Evolutionary conservation across 1,140 invertebrate species (phyloP), one percentile per base, ranked within the genome.

Genomic region (Wiebesia pumilae): DNA sequence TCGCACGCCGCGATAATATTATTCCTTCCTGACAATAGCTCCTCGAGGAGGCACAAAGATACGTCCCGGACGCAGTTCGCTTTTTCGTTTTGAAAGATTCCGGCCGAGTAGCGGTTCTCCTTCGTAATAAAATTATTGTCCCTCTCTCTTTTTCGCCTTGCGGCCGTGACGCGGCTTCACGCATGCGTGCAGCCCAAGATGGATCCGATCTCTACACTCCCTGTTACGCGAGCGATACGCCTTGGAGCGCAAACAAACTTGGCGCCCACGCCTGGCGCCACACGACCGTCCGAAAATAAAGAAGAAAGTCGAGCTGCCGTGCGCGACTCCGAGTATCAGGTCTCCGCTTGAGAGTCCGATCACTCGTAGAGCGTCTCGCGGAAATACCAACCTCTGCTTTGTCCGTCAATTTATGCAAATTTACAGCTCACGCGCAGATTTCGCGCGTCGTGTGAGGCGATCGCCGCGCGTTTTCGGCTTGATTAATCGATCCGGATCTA

Each of bases 201-300:
- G 10, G 30, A 35, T 14, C 10, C 65, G 84, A 85, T 71, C 38
- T 27, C 38, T 38, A 75, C n/a, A n/a, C 62, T 85, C 75, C 84
- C 75, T 43, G 78, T 85, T 85, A 85, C 78, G 84, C 79, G 65
- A 75, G 24, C 71, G 38, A 75, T 75, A 27, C 38, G 24, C 38
- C 58, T 27, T 30, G 35, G 30, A 79, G 83, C 83, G 86, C 83
- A 79, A 88, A 88, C 87, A 82, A 88, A 90, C 89, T 78, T 77
- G 89, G 89, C 90, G 90, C 90, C 90, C 89, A 90, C 89, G 89
- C 88, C 87, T 89, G 90, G 90, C 90, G 90, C 90, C 90, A 90
- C 16, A 79, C 81, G 83, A 65, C 40, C 83, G 77, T n/a, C 77
- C 58, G 43, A 47, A 81, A 73, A 33, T 27, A 27, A 40, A 79